phyloP scores from a whole-genome alignment of 2,113 vertebrate species.

The Menura novaehollandiae region DNA sequence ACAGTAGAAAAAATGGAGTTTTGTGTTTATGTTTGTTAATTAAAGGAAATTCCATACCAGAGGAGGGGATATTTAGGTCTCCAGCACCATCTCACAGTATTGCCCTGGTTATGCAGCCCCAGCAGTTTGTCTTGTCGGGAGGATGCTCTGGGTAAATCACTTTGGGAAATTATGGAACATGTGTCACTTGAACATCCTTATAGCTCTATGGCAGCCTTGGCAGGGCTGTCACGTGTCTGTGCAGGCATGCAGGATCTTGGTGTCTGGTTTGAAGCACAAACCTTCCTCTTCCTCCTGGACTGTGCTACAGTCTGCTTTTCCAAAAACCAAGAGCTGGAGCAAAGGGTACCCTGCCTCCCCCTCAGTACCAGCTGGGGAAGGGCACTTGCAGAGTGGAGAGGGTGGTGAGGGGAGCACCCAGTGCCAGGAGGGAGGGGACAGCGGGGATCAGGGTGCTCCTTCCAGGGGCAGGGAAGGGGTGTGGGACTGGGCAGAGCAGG shows the following conservation, averaged over 20 bases:
- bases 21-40: neutral
- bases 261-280: neutral
- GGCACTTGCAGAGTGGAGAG: neutral
- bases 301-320: neutral
- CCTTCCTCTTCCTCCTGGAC: neutral
- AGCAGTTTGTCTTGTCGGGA: neutral
- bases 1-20: neutral
- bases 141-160: neutral
- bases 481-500: neutral
- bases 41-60: neutral
- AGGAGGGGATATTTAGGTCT: neutral
- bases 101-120: neutral
- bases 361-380: neutral
- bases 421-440: neutral
- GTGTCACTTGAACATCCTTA: neutral
- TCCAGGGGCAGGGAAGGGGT: neutral
- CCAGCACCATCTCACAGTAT: neutral
- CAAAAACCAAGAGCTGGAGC: neutral
- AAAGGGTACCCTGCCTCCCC: neutral
- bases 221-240: neutral
- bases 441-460: neutral
- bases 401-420: neutral
- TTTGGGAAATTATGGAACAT: neutral
- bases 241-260: neutral
- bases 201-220: too few relatives aligned